These are phyloP conservation scores for Tanypteryx hageni DNA, from an alignment of 2,888 invertebrate genomes.

Conservation along the genomic window DNA sequence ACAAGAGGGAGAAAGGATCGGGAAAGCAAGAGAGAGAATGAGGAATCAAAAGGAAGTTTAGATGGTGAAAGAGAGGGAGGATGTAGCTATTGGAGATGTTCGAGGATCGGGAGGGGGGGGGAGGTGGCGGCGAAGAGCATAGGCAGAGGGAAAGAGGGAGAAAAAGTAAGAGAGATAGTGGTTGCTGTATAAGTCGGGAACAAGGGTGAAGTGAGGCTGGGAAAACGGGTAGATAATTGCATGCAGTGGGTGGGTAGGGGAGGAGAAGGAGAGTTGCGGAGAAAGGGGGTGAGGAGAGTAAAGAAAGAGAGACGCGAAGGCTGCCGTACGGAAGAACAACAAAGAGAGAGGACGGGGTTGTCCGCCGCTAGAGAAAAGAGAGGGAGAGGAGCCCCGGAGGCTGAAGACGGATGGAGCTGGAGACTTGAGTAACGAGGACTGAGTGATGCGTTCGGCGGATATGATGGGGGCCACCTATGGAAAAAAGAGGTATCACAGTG, in stretches of 20 bases:
- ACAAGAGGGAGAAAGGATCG: not conserved
- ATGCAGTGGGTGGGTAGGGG: slow-evolving; percentile 45
- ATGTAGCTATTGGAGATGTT: not conserved
- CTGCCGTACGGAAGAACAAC: slow-evolving; percentile 47
- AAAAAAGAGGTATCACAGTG: slow-evolving; percentile 9
- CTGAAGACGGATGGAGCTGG: slow-evolving; percentile 47
- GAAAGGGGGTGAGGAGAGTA: not conserved
- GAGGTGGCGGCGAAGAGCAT: not conserved
- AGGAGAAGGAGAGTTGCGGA: not conserved
- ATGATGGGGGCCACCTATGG: slow-evolving; percentile 37
- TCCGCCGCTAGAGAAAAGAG: slow-evolving; percentile 3
- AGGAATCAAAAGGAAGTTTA: not conserved
- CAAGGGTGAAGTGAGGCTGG: slow-evolving; percentile 41
- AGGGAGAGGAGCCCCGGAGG: slow-evolving; percentile 2
- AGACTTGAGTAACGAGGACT: slow-evolving; percentile 59
- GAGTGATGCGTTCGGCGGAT: slow-evolving; percentile 51
- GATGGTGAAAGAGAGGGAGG: not conserved
- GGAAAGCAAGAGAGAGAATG: not conserved
- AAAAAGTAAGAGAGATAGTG: slow-evolving; percentile 11
- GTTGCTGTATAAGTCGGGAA: slow-evolving; percentile 40
- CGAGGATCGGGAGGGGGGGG: not conserved
- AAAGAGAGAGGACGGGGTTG: slow-evolving; percentile 17
- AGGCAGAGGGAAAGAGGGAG: not conserved
- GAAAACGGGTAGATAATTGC: slow-evolving; percentile 47
- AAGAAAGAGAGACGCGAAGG: not conserved